A percentile compares a stretch with the other conserved stretches of the same genome.
phyloP scores from a whole-genome alignment of 1,140 invertebrate species.

The Campoletis sonorensis region DNA sequence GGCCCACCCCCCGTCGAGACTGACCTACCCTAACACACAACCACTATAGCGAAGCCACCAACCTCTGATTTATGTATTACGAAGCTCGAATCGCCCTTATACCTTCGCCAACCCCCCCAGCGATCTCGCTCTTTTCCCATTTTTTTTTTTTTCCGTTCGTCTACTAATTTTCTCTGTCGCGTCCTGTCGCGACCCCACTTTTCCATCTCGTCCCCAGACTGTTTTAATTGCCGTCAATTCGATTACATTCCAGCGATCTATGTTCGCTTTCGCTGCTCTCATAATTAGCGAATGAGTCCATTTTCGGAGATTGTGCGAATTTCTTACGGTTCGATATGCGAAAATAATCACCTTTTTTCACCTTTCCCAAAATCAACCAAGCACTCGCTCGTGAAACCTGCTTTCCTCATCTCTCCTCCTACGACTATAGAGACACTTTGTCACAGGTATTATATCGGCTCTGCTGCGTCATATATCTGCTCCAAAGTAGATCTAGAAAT shows the following conservation, averaged over 20 bases:
- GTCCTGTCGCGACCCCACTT: neutral
- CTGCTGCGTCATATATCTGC: neutral
- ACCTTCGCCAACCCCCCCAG: neutral
- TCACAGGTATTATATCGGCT: neutral
- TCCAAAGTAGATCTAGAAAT: neutral
- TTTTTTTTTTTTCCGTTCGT: neutral
- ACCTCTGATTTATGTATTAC: constrained; percentile 70
- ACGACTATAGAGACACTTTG: neutral
- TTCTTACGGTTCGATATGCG: too few species aligned
- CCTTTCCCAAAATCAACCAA: too few species aligned
- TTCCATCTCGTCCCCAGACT: constrained; percentile 1
- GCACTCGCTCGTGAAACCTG: too few species aligned
- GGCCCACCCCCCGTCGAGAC: constrained; percentile 51
- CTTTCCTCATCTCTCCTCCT: neutral
- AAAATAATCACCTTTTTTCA: too few species aligned
- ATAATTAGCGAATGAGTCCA: neutral
- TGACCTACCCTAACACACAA: constrained; percentile 68
- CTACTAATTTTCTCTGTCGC: neutral
- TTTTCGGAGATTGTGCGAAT: neutral
- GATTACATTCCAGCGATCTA: too few species aligned
- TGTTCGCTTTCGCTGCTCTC: too few species aligned
- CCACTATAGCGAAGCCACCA: constrained; percentile 47
- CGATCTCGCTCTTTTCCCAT: neutral
- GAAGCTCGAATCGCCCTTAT: constrained; percentile 50
- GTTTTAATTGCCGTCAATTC: too few species aligned